These are phyloP conservation scores for Magallana nippona DNA, from an alignment of 2,888 invertebrate genomes.

Conservation along the genomic window DNA sequence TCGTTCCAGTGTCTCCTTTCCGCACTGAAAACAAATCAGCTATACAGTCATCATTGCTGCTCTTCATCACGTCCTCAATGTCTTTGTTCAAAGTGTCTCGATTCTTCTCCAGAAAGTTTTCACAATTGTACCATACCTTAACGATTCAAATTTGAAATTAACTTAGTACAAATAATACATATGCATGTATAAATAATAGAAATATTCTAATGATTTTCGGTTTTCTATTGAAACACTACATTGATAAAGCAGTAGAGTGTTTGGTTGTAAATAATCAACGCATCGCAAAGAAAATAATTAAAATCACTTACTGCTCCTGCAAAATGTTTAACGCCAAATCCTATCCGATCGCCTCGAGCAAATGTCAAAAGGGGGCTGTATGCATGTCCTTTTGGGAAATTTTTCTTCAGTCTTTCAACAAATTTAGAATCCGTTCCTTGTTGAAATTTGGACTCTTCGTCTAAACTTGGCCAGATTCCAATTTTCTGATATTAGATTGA, in stretches of 20 bases:
- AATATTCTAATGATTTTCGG: too few relatives aligned
- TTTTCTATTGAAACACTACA: too few relatives aligned
- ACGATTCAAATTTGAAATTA: not conserved
- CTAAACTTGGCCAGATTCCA: constrained; percentile 55
- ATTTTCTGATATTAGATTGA: constrained; percentile 37
- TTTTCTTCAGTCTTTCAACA: constrained; percentile 50
- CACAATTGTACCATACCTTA: constrained; percentile 72
- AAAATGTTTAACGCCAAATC: constrained; percentile 69
- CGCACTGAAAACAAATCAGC: constrained; percentile 68
- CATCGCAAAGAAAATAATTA: too few relatives aligned
- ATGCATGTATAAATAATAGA: too few relatives aligned
- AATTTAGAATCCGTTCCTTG: constrained; percentile 49
- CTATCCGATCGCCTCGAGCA: constrained; percentile 50
- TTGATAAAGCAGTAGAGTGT: not conserved
- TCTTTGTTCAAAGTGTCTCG: constrained; percentile 69
- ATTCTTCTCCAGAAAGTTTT: constrained; percentile 74
- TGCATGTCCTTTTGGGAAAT: constrained; percentile 33
- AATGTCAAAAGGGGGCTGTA: constrained; percentile 6
- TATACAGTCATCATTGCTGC: constrained; percentile 69
- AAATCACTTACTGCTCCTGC: constrained; percentile 63
- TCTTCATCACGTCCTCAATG: constrained; percentile 64
- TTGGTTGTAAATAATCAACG: not conserved
- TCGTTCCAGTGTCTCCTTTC: constrained; percentile 65
- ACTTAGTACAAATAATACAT: too few relatives aligned
- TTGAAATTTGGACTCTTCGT: constrained; percentile 57